phyloP scores from a whole-genome alignment of 1,140 invertebrate genomes.

The Saccostrea echinata region DNA sequence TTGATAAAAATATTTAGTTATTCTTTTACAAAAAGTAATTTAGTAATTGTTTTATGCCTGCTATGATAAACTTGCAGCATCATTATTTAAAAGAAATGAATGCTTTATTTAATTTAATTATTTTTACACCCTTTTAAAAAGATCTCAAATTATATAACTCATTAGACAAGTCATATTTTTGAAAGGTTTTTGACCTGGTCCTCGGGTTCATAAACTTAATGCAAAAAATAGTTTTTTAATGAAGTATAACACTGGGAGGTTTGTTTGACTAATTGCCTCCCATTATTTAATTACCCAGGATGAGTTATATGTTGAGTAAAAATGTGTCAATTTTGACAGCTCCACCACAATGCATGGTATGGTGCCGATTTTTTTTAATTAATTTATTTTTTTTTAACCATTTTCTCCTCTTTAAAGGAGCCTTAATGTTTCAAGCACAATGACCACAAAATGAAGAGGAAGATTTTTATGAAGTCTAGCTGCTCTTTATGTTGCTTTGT shows the following conservation, averaged over 20 bases:
- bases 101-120: too few relatives aligned
- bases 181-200: constrained; percentile 26
- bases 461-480: constrained; percentile 2
- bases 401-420: neutral
- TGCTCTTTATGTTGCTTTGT: too few relatives aligned
- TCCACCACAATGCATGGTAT: neutral
- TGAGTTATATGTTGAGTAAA: constrained; percentile 14
- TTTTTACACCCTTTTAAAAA: neutral
- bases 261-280: constrained; percentile 29
- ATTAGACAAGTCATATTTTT: neutral
- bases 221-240: neutral
- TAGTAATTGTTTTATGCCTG: too few relatives aligned
- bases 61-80: neutral
- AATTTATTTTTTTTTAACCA: neutral
- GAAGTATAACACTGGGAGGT: constrained; percentile 11
- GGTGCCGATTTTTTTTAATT: neutral
- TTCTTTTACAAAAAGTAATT: too few relatives aligned
- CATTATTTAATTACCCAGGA: constrained; percentile 25
- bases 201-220: neutral
- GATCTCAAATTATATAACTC: neutral
- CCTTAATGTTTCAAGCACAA: neutral
- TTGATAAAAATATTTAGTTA: too few relatives aligned
- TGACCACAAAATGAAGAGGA: neutral
- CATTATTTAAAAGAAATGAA: neutral
- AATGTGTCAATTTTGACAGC: constrained; percentile 34